Base-by-base conservation (phyloP, 2,797 vertebrate genomes). In the Rhabdomys pumilio region DNA sequence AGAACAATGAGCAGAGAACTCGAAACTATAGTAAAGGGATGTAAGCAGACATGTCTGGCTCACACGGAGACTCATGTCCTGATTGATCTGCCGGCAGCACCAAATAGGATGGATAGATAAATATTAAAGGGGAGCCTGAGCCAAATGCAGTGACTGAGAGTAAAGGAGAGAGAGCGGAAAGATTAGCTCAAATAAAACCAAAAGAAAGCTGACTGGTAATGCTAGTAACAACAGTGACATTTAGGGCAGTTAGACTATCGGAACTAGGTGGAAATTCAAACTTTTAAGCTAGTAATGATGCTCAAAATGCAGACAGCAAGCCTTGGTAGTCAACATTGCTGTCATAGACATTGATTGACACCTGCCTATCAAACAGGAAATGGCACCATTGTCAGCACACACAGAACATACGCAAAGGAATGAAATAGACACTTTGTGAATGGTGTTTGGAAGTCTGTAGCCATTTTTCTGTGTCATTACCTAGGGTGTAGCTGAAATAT, bases 101-200 rank as follows among this genome's bases (percentile, higher is more conserved):
- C 41, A 14, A 22, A 50, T 14, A 29, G 1, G 31, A 20, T 0
- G 0, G 55, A 8, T n/a, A 20, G 5, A 6, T 14, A 26, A 24
- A 41, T n/a, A 10, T 61, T 34, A 6, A 59, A 38, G 55, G 75
- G 75, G 26, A 17, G 29, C 67, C 10, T 13, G 14, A 12, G 44
- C 17, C 17, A 47, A 22, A 6, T 19, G 15, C 5, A 2, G 38
- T 76, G 76, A 11, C 26, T 15, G 50, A 69, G 89, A 55, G 24
- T 38, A 38, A 38, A 38, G 1, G 14, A 34, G 82, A 75, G 34
- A 20, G 15, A 77, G 10, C 29, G 19, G 59, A 61, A 85, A 41
- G 19, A 26, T 44, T 19, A 31, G 13, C 55, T 55, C 4, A 31
- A 15, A 53, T 12, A 59, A 53, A 50, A 26, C 10, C 73, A 47